These are phyloP conservation scores for Myotis brandtii DNA, from an alignment of 2,113 vertebrate species.

Conservation along the genomic window DNA sequence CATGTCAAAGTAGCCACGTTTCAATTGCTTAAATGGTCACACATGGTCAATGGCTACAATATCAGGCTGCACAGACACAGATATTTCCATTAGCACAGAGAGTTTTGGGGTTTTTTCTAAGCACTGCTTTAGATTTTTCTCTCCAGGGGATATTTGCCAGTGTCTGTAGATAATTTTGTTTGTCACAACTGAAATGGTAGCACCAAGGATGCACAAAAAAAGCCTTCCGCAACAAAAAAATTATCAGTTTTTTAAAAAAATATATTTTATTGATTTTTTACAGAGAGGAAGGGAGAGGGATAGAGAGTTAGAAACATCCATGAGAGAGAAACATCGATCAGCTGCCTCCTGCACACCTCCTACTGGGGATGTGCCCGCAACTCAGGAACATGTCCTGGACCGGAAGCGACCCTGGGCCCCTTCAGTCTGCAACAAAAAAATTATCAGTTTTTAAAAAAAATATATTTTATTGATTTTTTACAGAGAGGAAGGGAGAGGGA, in stretches of 20 bases:
- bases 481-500: too few relatives aligned
- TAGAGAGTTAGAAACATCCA: too few relatives aligned
- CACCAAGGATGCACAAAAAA: neutral
- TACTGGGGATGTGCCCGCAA: too few relatives aligned
- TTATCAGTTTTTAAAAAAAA: neutral
- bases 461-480: too few relatives aligned
- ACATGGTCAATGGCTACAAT: neutral
- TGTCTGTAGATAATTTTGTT: neutral
- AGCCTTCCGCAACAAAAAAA: neutral
- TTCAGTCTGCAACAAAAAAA: neutral
- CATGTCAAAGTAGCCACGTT: neutral
- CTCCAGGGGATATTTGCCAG: neutral
- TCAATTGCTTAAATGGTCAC: neutral
- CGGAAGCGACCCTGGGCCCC: too few relatives aligned
- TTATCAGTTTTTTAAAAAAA: neutral
- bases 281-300: too few relatives aligned
- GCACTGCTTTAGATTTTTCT: neutral
- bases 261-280: too few relatives aligned
- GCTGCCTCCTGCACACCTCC: too few relatives aligned
- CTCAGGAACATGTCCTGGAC: too few relatives aligned
- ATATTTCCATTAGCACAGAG: neutral
- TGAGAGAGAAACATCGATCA: too few relatives aligned
- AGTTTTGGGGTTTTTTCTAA: neutral
- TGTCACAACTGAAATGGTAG: neutral
- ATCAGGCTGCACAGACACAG: neutral